phyloP scores from a whole-genome alignment of 2,797 vertebrate genomes.

The Chaetodon trifasciatus region DNA sequence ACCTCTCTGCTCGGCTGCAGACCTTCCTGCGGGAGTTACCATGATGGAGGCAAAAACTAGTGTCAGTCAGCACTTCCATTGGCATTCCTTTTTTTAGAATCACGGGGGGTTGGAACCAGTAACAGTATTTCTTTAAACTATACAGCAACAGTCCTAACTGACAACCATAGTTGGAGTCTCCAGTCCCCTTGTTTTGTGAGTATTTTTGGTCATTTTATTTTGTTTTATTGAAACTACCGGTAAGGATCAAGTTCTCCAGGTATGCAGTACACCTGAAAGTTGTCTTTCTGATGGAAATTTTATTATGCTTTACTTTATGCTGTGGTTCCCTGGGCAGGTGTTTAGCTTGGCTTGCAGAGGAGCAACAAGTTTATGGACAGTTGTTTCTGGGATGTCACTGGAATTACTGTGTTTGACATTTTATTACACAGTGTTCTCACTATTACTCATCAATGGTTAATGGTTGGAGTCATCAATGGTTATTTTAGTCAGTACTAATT shows the following conservation, averaged over 20 bases:
- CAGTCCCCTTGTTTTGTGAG: not conserved
- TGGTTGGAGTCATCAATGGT: no score
- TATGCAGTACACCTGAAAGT: not conserved
- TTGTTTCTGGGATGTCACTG: not conserved
- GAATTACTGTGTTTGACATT: not conserved
- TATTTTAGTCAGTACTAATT: not conserved
- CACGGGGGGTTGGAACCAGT: not conserved
- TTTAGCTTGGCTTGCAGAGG: not conserved
- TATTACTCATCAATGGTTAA: no score
- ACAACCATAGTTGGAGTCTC: not conserved
- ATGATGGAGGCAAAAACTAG: not conserved
- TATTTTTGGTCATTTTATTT: not conserved
- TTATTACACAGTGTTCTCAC: not conserved
- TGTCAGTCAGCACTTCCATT: not conserved
- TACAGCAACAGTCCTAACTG: not conserved
- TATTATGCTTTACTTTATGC: no score
- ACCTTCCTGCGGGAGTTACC: not conserved
- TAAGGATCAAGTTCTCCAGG: not conserved
- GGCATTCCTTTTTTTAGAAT: not conserved
- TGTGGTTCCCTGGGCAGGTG: not conserved
- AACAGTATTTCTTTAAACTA: not conserved
- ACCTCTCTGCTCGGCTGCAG: slow-evolving; percentile 1
- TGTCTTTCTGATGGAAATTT: not conserved
- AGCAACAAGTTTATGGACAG: not conserved
- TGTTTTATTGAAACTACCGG: not conserved